phyloP scores from a whole-genome alignment of 2,113 vertebrate genomes.

The Clarias macrocephalus region DNA sequence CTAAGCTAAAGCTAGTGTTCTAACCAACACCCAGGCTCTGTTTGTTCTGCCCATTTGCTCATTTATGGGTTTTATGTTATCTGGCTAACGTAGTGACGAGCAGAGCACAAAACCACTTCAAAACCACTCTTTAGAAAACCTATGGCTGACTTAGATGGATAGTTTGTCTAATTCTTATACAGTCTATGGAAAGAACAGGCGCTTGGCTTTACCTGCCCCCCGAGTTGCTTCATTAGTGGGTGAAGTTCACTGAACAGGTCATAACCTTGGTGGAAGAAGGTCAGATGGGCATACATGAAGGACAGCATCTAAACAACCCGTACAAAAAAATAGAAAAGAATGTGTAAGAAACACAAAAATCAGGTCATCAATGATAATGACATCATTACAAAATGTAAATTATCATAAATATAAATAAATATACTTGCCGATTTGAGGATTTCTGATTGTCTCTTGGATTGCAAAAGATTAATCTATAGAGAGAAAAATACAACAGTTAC shows the following conservation, averaged over 20 bases:
- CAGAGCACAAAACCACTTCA: no score
- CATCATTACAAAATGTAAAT: no score
- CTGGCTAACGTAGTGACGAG: no score
- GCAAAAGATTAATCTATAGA: slow-evolving; percentile 92
- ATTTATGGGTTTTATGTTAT: no score
- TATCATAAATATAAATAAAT: neutral
- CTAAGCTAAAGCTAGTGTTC: no score
- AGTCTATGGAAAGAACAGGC: neutral
- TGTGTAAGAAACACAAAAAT: neutral
- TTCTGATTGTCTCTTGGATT: slow-evolving; percentile 96
- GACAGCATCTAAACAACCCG: slow-evolving; percentile 86
- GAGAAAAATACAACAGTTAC: neutral
- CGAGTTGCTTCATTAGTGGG: slow-evolving; percentile 94
- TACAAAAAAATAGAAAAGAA: neutral
- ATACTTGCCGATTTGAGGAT: slow-evolving; percentile 93
- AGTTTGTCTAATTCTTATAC: no score
- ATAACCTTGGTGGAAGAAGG: slow-evolving; percentile 98
- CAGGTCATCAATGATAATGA: neutral
- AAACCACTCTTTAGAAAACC: no score
- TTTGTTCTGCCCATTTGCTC: no score
- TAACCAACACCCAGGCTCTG: no score
- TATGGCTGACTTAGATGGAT: no score
- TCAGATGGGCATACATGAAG: slow-evolving; percentile 97
- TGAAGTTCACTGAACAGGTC: slow-evolving; percentile 94
- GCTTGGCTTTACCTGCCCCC: slow-evolving; percentile 82